Conservation (phyloP, 2,113 vertebrate species). For the Alectura lathami region DNA sequence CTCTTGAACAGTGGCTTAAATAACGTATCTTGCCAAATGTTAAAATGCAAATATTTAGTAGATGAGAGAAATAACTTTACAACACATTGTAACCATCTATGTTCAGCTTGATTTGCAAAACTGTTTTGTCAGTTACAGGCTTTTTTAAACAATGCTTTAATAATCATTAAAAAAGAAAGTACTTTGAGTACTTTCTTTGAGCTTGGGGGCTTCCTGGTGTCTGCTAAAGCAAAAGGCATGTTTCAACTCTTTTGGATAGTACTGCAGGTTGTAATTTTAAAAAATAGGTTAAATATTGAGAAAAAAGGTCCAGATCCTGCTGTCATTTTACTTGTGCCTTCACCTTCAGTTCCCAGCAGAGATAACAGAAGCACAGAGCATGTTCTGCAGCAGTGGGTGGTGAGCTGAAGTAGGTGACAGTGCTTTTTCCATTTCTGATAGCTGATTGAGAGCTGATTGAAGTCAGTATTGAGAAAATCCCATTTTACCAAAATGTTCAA, state of each 20-base stretch:
- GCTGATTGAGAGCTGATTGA: background rate
- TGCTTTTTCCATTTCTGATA: background rate
- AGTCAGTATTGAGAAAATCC: background rate
- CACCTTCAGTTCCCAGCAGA: background rate
- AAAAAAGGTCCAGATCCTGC: background rate
- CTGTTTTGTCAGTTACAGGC: background rate
- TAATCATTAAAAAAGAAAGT: background rate
- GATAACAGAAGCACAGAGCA: background rate
- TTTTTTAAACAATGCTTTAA: background rate
- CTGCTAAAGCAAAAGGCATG: background rate
- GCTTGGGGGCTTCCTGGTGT: background rate
- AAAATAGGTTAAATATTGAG: background rate
- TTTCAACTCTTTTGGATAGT: background rate
- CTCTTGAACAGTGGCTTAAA: background rate
- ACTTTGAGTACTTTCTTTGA: background rate
- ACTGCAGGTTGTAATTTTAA: background rate
- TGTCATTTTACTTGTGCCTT: background rate
- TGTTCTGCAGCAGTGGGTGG: background rate
- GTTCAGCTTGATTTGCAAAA: background rate
- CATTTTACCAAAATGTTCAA: background rate
- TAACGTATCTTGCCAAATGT: background rate
- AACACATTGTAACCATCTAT: accelerated
- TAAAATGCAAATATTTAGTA: background rate
- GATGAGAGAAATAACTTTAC: background rate
- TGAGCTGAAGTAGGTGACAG: background rate